phyloP scores from a whole-genome alignment of 2,888 invertebrate species.

The Seladonia tumulorum region DNA sequence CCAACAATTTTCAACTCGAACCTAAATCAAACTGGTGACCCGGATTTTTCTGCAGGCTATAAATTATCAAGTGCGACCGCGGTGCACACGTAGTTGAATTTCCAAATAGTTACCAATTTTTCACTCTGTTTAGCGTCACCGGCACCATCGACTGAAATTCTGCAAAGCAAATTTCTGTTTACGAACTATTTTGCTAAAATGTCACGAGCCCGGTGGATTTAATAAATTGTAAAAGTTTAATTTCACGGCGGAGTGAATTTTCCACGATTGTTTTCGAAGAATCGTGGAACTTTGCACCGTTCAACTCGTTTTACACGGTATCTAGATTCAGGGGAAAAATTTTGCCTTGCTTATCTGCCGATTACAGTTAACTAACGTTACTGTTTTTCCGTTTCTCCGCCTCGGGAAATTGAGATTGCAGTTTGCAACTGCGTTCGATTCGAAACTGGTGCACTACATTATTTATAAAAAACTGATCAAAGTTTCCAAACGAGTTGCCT shows the following conservation, averaged over 20 bases:
- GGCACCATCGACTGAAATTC: not conserved
- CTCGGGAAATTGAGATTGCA: not conserved
- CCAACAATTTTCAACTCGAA: not conserved
- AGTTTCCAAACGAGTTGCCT: too few relatives aligned
- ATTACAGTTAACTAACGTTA: not conserved
- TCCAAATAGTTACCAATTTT: conserved; percentile 6
- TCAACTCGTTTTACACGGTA: not conserved
- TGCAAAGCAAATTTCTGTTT: not conserved
- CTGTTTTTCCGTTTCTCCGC: not conserved
- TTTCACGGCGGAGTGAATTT: not conserved
- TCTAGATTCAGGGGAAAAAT: not conserved
- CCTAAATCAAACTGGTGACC: not conserved
- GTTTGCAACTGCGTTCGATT: too few relatives aligned
- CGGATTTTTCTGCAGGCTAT: not conserved
- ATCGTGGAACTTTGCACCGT: not conserved
- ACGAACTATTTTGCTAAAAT: not conserved
- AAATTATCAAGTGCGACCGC: not conserved
- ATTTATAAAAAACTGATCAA: too few relatives aligned
- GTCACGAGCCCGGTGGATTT: not conserved
- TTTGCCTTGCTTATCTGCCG: not conserved
- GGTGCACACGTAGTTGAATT: not conserved
- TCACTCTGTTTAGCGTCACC: not conserved
- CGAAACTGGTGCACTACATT: too few relatives aligned
- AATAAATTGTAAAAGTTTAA: conserved; percentile 2
- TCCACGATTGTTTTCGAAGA: not conserved